phyloP scores from a whole-genome alignment of 1,140 invertebrate genomes.

The Apis dorsata region DNA sequence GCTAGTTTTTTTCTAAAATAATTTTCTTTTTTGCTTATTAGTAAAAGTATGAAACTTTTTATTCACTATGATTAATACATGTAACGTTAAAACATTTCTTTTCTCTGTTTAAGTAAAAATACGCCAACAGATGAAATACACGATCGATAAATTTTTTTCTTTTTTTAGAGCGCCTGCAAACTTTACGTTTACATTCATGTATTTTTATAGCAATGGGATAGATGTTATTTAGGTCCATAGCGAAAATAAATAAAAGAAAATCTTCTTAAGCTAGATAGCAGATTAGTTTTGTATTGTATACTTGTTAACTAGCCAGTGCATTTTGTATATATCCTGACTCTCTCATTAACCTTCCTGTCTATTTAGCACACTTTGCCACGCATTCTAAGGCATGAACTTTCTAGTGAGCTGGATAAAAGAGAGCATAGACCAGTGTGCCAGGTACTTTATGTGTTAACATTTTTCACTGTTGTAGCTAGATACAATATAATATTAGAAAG shows the following conservation, averaged over 20 bases:
- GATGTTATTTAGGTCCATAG: slow-evolving; percentile 59
- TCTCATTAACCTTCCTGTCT: slow-evolving; percentile 70
- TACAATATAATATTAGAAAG: slow-evolving; percentile 71
- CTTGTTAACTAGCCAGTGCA: slow-evolving; percentile 65
- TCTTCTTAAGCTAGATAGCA: slow-evolving; percentile 63
- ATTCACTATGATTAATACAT: slow-evolving; percentile 60
- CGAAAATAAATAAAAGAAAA: slow-evolving; percentile 64
- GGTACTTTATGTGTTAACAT: slow-evolving; percentile 73
- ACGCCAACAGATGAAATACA: slow-evolving; percentile 55
- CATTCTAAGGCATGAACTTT: slow-evolving; percentile 71
- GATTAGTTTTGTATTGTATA: slow-evolving; percentile 66
- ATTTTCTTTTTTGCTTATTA: slow-evolving; percentile 53
- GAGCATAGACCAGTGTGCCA: slow-evolving; percentile 75
- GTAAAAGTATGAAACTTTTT: slow-evolving; percentile 61
- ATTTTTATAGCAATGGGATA: slow-evolving; percentile 56
- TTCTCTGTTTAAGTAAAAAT: slow-evolving; percentile 51
- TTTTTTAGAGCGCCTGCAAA: slow-evolving; percentile 39
- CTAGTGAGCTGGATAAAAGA: slow-evolving; percentile 71
- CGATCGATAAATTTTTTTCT: slow-evolving; percentile 36
- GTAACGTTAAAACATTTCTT: slow-evolving; percentile 50
- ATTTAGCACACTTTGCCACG: slow-evolving; percentile 70
- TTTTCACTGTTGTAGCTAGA: slow-evolving; percentile 68
- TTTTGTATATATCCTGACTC: slow-evolving; percentile 65
- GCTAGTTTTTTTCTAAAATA: slow-evolving; percentile 56
- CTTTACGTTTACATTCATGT: slow-evolving; percentile 43